A percentile compares a stretch with the other conserved stretches of the same genome.
These are phyloP conservation scores for Drosophila biarmipes DNA, from an alignment of 1,140 invertebrate genomes.

Conservation along the genomic window DNA sequence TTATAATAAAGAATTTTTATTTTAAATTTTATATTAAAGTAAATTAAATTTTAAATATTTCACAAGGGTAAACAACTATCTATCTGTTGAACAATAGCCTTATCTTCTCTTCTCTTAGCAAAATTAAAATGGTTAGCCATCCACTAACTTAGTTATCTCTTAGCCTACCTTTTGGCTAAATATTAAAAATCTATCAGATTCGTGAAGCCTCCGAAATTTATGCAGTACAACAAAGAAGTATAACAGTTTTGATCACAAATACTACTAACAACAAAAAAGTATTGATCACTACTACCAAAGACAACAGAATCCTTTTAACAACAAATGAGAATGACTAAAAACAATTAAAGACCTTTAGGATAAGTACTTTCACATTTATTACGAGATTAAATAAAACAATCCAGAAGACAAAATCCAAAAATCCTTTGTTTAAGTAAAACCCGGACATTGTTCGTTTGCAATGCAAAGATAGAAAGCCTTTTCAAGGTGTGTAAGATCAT, in stretches of 20 bases:
- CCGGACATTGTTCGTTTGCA: background rate
- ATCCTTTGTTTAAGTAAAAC: background rate
- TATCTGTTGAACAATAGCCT: background rate
- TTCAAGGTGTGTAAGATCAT: constrained; percentile 13
- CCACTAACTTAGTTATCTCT: background rate
- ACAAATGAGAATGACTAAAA: background rate
- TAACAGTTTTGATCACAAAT: constrained; percentile 31
- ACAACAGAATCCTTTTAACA: background rate
- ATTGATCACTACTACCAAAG: background rate
- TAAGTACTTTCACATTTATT: too few relatives aligned
- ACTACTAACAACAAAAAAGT: background rate
- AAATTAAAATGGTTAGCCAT: background rate
- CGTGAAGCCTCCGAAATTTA: constrained; percentile 2
- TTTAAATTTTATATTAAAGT: background rate
- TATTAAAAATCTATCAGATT: background rate
- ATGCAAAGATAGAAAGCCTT: background rate
- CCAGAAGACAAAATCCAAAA: background rate
- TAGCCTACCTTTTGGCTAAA: constrained; percentile 13
- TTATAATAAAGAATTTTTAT: background rate
- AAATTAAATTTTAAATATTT: background rate
- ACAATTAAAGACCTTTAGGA: too few relatives aligned
- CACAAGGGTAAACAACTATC: too few relatives aligned
- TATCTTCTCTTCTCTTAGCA: background rate
- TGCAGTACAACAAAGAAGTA: constrained; percentile 24
- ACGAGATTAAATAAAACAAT: background rate